Percentiles rank a stretch among this genome's conserved stretches.
Conservation (phyloP, 2,113 vertebrate genomes). For the Leucosticte australis region DNA sequence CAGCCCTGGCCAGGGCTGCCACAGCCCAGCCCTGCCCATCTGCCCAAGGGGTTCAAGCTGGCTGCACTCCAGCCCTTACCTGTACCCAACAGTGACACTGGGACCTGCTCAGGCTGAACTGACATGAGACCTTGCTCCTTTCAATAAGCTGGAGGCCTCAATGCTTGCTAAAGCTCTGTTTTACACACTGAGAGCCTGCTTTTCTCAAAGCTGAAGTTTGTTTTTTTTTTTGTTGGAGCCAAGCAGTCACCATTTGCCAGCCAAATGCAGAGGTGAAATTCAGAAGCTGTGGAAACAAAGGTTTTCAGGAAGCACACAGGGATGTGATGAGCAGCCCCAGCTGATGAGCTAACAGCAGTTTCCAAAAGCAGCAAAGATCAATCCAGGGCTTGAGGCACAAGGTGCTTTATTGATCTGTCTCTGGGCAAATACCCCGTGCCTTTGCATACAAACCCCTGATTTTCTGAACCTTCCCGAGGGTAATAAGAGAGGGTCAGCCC, state of each 20-base stretch:
- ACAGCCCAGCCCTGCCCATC: neutral
- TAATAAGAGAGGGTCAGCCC: neutral
- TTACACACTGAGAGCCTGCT: neutral
- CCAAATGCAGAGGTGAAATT: neutral
- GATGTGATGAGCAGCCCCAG: neutral
- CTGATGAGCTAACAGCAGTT: neutral
- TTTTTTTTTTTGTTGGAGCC: neutral
- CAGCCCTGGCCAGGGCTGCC: neutral
- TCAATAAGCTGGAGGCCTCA: neutral
- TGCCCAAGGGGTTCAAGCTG: neutral
- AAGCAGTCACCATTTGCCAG: neutral
- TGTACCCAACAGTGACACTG: neutral
- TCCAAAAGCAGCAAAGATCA: neutral
- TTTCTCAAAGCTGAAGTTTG: neutral
- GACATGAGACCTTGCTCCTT: neutral
- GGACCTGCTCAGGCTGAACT: neutral
- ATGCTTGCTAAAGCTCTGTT: neutral
- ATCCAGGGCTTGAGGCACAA: neutral
- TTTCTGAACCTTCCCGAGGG: accelerated
- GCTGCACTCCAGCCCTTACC: neutral
- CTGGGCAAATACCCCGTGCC: neutral
- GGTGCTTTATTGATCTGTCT: neutral
- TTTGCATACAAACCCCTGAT: neutral
- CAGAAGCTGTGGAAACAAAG: neutral
- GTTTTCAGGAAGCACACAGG: neutral